Evolutionary conservation across 2,797 vertebrate species (phyloP), one percentile per base, ranked within the genome.

Genomic region (Babyrousa celebensis): DNA sequence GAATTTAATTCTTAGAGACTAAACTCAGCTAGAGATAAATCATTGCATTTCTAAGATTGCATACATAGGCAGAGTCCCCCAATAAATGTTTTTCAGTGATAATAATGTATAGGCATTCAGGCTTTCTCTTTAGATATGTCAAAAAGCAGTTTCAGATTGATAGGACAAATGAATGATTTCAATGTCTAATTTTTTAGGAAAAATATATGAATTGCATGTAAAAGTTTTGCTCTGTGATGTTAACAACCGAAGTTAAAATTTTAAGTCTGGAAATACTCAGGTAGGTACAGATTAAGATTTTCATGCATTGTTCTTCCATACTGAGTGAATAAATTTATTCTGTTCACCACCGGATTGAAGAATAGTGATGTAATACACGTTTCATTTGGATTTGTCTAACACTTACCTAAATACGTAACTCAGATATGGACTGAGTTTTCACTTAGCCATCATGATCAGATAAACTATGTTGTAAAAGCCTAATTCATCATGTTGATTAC

Each of bases 311-410:
- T 82, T 91, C 52, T 78, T 93, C 32, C 68, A 87, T 12, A 70
- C 21, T 90, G 27, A 91, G 74, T 62, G 91, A 83, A 86, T 78
- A 85, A 94, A 92, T 78, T 67, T 78, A 84, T 67, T 85, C 52
- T 70, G 0, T 62, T 88, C 77, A 12, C n/a, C 17, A 71, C 21
- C 17, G 84, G n/a, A 63, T 75, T 79, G 70, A 83, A 68, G 40
- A 68, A 11, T 67, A 67, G 54, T 91, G n/a, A 43, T 85, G 2
- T 86, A 54, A 78, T 67, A 48, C 20, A 2, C 27, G 29, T 72
- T 89, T 79, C 20, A 60, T 62, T 78, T 94, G 21, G 32, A 92
- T 63, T 89, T 93, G 91, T 92, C 7, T 25, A 91, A 95, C 25
- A 56, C 60, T 74, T 91, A 91, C 60, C 32, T 86, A 86, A 83